phyloP scores from a whole-genome alignment of 2,113 vertebrate species.

The Tachysurus fulvidraco region DNA sequence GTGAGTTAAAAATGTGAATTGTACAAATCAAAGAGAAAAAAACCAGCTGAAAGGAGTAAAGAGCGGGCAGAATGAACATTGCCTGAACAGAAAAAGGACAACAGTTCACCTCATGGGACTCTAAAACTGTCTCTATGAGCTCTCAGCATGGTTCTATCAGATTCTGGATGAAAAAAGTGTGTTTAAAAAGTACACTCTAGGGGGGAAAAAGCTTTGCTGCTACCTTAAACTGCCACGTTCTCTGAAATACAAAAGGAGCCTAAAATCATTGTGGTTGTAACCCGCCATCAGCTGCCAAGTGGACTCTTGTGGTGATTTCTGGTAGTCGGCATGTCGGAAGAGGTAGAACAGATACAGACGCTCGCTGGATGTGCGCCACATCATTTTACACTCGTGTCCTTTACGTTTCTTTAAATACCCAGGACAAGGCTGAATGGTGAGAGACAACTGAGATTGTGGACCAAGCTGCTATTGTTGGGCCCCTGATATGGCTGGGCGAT shows the following conservation, averaged over 20 bases:
- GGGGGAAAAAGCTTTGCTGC: neutral
- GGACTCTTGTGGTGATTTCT: constrained; percentile 20
- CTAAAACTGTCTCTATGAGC: constrained; percentile 13
- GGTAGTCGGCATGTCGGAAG: neutral
- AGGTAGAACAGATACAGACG: neutral
- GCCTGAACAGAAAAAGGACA: constrained; percentile 20
- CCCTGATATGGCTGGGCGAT: no score
- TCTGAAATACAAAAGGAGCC: neutral
- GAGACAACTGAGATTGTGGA: neutral
- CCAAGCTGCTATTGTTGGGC: no score
- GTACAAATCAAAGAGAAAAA: neutral
- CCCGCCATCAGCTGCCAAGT: neutral
- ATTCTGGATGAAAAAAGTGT: neutral
- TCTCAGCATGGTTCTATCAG: neutral
- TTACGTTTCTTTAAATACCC: constrained; percentile 18
- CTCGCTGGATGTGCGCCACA: neutral
- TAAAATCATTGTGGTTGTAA: neutral
- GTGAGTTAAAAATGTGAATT: neutral
- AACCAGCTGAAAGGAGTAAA: neutral
- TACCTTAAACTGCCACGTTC: neutral
- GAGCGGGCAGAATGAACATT: neutral
- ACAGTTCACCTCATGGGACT: constrained; percentile 6
- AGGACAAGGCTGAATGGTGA: neutral
- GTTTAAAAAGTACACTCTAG: neutral
- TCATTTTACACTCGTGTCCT: constrained; percentile 48